Percentiles rank a stretch among this genome's conserved stretches.
These are phyloP conservation scores for Xestia sexstrigata DNA, from an alignment of 2,888 invertebrate species.

Conservation along the genomic window DNA sequence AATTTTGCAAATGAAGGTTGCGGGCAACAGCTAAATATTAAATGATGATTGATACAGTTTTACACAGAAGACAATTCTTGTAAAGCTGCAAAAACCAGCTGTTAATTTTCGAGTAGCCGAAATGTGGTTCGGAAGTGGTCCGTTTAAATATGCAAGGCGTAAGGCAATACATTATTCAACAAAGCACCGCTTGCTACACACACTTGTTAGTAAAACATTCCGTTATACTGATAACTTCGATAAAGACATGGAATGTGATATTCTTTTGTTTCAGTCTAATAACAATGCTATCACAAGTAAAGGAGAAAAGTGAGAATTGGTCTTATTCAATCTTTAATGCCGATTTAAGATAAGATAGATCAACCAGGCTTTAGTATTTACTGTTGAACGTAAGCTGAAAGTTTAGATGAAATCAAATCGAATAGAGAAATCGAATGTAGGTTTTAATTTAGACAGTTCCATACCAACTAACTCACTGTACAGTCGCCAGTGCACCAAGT, in stretches of 20 bases:
- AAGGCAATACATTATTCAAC: slow-evolving; percentile 43
- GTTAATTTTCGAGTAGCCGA: background rate
- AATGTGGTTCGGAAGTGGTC: background rate
- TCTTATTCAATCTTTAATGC: background rate
- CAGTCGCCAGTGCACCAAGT: too few relatives aligned
- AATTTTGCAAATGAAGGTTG: too few relatives aligned
- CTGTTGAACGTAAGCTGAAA: background rate
- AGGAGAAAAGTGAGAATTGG: too few relatives aligned
- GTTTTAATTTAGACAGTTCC: too few relatives aligned
- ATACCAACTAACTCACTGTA: too few relatives aligned
- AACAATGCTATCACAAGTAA: background rate
- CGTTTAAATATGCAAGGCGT: background rate
- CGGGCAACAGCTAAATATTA: too few relatives aligned
- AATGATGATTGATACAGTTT: background rate
- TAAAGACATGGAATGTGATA: slow-evolving; percentile 25
- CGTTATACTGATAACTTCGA: slow-evolving; percentile 15
- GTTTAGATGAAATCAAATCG: background rate
- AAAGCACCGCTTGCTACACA: slow-evolving; percentile 16
- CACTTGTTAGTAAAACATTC: slow-evolving; percentile 43
- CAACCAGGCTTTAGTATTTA: background rate
- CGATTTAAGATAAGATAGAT: background rate
- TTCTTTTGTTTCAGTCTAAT: slow-evolving; percentile 24
- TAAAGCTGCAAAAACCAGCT: background rate
- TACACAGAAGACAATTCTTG: background rate
- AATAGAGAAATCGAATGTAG: background rate